Percentiles rank a stretch among this genome's conserved stretches.
phyloP scores from a whole-genome alignment of 2,797 vertebrate genomes.

The Falco novaeseelandiae region DNA sequence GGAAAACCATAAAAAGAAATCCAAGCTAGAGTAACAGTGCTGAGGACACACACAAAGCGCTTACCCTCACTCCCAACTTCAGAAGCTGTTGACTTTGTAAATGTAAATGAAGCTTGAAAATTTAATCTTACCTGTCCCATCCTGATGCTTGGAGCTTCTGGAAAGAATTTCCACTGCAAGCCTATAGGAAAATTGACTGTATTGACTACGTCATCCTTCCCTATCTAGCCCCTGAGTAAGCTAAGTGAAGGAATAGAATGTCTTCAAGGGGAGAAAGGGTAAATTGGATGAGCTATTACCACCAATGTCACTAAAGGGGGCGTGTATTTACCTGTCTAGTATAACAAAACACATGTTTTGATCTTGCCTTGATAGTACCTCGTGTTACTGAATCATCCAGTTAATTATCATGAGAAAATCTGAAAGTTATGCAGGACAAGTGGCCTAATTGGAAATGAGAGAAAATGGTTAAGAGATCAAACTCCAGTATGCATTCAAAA shows the following conservation, averaged over 20 bases:
- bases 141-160: neutral
- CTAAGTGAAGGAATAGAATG: neutral
- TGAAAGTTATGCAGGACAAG: neutral
- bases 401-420: neutral
- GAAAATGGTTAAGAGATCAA: neutral
- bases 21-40: neutral
- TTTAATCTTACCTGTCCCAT: neutral
- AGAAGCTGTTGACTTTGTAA: neutral
- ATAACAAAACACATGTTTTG: neutral
- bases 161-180: neutral
- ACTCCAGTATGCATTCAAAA: neutral
- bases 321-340: neutral
- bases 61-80: neutral
- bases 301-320: neutral
- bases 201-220: neutral
- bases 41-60: neutral
- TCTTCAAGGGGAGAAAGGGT: neutral
- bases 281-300: neutral
- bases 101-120: neutral
- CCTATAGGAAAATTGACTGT: neutral
- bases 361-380: neutral
- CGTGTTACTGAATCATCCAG: neutral
- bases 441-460: neutral
- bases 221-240: neutral
- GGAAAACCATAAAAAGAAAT: neutral